phyloP scores from a whole-genome alignment of 2,888 invertebrate genomes.

The Parthenolecanium corni region DNA sequence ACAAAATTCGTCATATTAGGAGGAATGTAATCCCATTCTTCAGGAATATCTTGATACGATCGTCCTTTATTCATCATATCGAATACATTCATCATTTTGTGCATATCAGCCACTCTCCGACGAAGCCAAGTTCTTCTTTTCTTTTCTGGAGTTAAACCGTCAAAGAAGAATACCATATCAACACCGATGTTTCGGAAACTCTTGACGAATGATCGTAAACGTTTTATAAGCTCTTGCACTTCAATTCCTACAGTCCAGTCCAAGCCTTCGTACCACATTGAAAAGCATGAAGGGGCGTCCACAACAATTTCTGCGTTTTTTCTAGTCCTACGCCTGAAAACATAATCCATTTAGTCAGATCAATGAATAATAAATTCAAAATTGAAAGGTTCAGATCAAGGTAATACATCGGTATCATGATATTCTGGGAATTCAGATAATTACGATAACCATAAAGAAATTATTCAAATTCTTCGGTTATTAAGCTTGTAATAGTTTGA shows the following conservation, averaged over 20 bases:
- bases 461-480: too few species aligned
- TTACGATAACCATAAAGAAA: too few species aligned
- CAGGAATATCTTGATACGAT: constrained; percentile 30
- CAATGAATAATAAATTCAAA: too few species aligned
- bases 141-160: constrained; percentile 35
- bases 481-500: too few species aligned
- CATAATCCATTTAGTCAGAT: too few species aligned
- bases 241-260: constrained; percentile 37
- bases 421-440: too few species aligned
- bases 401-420: too few species aligned
- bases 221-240: constrained; percentile 35
- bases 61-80: constrained; percentile 31
- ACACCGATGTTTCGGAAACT: constrained; percentile 34
- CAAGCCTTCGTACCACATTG: constrained; percentile 34
- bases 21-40: constrained; percentile 34
- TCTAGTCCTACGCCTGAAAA: too few species aligned
- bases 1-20: constrained; percentile 34
- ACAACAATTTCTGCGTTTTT: constrained; percentile 35
- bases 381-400: too few species aligned
- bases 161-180: constrained; percentile 36
- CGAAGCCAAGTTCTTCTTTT: constrained; percentile 36
- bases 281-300: constrained; percentile 36
- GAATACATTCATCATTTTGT: constrained; percentile 34
- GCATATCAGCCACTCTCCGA: constrained; percentile 33
- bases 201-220: constrained; percentile 34